Conservation (phyloP, 2,113 vertebrate species). For the Gadus macrocephalus region DNA sequence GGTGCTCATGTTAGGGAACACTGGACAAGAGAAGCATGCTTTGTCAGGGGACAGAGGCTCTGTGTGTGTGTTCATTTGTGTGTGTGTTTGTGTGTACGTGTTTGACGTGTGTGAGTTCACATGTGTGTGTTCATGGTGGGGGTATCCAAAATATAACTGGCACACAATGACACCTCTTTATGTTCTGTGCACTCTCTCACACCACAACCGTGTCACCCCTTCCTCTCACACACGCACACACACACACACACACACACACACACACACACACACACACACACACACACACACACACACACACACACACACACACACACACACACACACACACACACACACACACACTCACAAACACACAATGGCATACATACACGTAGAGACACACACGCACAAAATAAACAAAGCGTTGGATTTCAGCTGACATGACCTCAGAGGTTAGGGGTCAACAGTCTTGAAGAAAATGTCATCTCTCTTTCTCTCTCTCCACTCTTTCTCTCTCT, state of each 20-base stretch:
- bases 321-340: too few species aligned
- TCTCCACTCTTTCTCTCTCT: neutral
- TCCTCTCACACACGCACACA: too few species aligned
- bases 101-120: neutral
- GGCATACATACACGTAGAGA: too few species aligned
- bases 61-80: neutral
- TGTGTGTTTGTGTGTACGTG: neutral
- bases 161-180: constrained; percentile 30
- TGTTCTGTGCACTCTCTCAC: neutral
- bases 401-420: constrained; percentile 1
- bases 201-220: too few species aligned
- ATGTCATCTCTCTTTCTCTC: neutral
- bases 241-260: neutral
- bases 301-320: too few species aligned
- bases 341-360: too few species aligned
- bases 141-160: constrained; percentile 41
- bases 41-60: neutral
- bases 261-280: too few species aligned
- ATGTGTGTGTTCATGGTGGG: neutral
- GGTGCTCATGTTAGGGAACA: constrained; percentile 45
- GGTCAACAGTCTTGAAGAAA: neutral
- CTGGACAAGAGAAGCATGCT: constrained; percentile 28
- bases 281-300: too few species aligned
- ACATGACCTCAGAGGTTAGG: neutral
- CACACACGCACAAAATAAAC: neutral